phyloP scores from a whole-genome alignment of 2,797 vertebrate species.

The Cichlasoma orientale region DNA sequence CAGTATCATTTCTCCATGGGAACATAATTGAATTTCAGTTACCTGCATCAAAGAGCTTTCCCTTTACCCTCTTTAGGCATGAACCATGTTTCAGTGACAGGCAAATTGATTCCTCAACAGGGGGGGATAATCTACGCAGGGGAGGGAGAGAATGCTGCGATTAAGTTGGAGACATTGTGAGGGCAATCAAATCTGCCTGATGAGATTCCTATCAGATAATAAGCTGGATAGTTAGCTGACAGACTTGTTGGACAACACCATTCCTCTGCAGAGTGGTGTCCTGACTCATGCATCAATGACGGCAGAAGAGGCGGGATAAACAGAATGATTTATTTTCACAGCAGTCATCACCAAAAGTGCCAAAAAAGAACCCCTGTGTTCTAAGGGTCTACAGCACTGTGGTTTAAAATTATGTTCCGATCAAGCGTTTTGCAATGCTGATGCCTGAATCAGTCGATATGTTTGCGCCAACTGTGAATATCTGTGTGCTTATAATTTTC shows the following conservation, averaged over 20 bases:
- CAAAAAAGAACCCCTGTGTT: slow-evolving; percentile 21
- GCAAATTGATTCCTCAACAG: slow-evolving; percentile 63
- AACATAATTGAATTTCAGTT: slow-evolving; percentile 60
- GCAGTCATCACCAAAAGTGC: slow-evolving; percentile 38
- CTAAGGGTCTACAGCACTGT: not conserved
- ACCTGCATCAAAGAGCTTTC: slow-evolving; percentile 63
- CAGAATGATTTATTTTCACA: slow-evolving; percentile 28
- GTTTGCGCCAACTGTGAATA: not conserved
- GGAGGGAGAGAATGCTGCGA: slow-evolving; percentile 38
- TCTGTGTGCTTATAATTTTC: not conserved
- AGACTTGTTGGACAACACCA: slow-evolving; percentile 29
- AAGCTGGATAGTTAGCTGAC: slow-evolving; percentile 47
- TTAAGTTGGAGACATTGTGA: slow-evolving; percentile 58
- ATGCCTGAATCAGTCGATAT: not conserved
- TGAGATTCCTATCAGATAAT: slow-evolving; percentile 69
- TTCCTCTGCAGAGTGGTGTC: slow-evolving; percentile 15
- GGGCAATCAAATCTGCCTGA: slow-evolving; percentile 47
- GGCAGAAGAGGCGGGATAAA: not conserved
- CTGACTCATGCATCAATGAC: slow-evolving; percentile 41
- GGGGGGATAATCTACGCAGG: slow-evolving; percentile 44
- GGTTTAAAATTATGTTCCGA: slow-evolving; percentile 14
- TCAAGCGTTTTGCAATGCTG: not conserved
- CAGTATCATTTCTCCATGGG: slow-evolving; percentile 31
- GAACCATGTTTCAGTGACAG: slow-evolving; percentile 60
- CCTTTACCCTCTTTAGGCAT: not conserved